Percentiles rank a stretch among this genome's conserved stretches.
phyloP scores from a whole-genome alignment of 2,797 vertebrate species.

The Pantherophis alleghaniensis region DNA sequence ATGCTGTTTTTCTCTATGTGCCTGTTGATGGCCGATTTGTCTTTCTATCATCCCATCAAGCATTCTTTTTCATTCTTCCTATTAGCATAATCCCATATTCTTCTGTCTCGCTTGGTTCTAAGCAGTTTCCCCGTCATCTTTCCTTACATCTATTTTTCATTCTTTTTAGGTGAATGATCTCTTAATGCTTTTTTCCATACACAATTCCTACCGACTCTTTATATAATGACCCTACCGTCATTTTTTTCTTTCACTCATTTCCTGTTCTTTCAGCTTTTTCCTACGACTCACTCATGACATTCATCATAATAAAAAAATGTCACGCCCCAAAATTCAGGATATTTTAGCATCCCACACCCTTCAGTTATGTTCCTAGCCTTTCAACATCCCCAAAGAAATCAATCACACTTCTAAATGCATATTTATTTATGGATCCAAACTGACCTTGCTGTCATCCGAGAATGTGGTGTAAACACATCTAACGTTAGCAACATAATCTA shows the following conservation, averaged over 20 bases:
- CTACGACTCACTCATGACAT: not conserved
- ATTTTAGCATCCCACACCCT: not conserved
- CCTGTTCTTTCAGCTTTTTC: not conserved
- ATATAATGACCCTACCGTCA: not conserved
- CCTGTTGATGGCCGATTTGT: not conserved
- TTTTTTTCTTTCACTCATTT: not conserved
- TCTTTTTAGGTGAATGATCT: not conserved
- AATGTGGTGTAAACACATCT: not conserved
- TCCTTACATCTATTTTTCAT: not conserved
- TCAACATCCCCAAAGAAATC: not conserved
- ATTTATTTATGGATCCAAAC: not conserved
- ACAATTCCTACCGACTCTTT: not conserved
- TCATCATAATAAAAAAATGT: not conserved
- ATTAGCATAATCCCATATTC: not conserved
- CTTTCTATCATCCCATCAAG: not conserved
- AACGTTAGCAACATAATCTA: not conserved
- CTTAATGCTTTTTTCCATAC: not conserved
- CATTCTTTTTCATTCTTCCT: not conserved
- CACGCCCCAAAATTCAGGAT: not conserved
- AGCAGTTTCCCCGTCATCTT: not conserved
- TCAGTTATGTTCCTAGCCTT: not conserved
- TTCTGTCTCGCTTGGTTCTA: not conserved
- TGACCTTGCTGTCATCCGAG: not conserved
- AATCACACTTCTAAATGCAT: not conserved
- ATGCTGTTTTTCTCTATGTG: not conserved